phyloP scores from a whole-genome alignment of 1,140 invertebrate genomes.

The Temnothorax longispinosus region DNA sequence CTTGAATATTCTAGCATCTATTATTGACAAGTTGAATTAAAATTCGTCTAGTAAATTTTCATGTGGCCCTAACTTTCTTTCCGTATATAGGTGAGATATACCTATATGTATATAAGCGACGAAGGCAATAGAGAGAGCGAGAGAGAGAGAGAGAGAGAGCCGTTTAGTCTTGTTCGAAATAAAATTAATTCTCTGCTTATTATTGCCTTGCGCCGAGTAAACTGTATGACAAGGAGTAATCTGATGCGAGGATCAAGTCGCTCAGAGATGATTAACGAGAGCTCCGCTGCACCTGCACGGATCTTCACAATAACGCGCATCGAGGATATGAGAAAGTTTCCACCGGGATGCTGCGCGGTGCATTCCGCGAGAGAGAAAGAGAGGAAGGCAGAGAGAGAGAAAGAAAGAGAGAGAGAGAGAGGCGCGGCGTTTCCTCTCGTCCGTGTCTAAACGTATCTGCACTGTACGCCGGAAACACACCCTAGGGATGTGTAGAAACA shows the following conservation, averaged over 20 bases:
- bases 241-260: conserved; percentile 57
- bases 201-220: conserved; percentile 34
- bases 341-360: conserved; percentile 13
- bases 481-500: conserved; percentile 60
- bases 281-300: conserved; percentile 26
- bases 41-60: not conserved
- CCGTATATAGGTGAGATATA: not conserved
- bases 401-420: not conserved
- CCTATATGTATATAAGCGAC: too few species aligned
- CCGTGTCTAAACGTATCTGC: conserved; percentile 49
- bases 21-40: not conserved
- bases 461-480: conserved; percentile 56
- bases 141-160: not conserved
- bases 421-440: conserved; percentile 3
- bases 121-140: not conserved
- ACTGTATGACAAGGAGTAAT: conserved; percentile 38
- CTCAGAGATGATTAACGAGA: conserved; percentile 70
- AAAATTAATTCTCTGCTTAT: conserved; percentile 60
- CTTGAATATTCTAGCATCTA: not conserved
- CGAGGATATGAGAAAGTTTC: conserved; percentile 63
- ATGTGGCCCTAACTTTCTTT: not conserved
- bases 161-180: conserved; percentile 17
- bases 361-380: not conserved
- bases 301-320: conserved; percentile 61
- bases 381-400: not conserved